Base-by-base conservation (phyloP, 1,140 invertebrate species). In the Sycophaga agraensis region DNA sequence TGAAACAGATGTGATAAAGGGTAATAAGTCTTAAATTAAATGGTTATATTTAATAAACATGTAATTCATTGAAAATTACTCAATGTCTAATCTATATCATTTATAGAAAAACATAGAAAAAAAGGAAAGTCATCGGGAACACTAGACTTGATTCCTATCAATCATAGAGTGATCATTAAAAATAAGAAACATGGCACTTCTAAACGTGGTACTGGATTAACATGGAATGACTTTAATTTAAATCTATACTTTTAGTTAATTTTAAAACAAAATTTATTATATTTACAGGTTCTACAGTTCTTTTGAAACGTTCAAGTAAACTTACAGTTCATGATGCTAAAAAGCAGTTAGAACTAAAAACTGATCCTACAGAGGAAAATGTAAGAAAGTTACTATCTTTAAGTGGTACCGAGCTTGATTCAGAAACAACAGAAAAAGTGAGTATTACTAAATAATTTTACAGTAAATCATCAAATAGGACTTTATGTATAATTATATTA, bases 331-430 rank as follows among this genome's bases (percentile, higher is more conserved):
- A 74, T 1, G 72, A 77, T 24, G 68, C 66, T 14, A 67, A 74
- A 48, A 72, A 74, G 57, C 56, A 50, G 21, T 42, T 77, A 21
- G 22, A 67, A 31, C 3, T 35, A 1, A 59, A 68, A 49, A 39
- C 48, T 51, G 72, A 79, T 69, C 66, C 70, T 12, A 73, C 66
- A 0, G 63, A 75, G 14, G 66, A 76, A 42, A 79, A 79, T 63
- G 61, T 79, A 4, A 37, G 73, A 58, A 67, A 51, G 57, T 71
- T 79, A 28, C 49, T 80, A 19, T 56, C 67, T 19, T 50, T 78
- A 1, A 73, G 76, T 63, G 66, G 6, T 19, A 67, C 61, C 40
- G 49, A 21, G 34, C 46, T 69, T 11, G 49, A 71, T 50, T n/a
- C 59, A 34, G 28, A 73, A 39, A 70, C 55, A 9, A 45, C 68